Percentiles rank a stretch among this genome's conserved stretches.
Conservation (phyloP, 2,113 vertebrate species). For the Hepsetus odoe region DNA sequence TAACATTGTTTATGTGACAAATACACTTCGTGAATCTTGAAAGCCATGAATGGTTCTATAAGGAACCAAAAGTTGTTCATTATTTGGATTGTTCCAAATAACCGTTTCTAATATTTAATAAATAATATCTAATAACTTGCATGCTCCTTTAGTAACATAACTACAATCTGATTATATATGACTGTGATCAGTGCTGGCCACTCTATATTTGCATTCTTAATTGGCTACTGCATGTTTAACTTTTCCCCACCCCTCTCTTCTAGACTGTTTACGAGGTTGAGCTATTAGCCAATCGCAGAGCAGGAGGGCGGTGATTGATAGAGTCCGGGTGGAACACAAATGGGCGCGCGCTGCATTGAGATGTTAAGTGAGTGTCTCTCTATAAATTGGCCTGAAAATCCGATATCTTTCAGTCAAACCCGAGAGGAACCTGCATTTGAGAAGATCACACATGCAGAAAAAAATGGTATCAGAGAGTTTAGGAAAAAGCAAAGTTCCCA, state of each 20-base stretch:
- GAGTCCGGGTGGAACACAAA: not conserved
- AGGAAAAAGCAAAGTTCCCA: slow-evolving; percentile 58
- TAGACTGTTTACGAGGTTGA: not conserved
- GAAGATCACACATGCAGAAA: slow-evolving; percentile 39
- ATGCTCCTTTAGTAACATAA: too few relatives aligned
- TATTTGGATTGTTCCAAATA: too few relatives aligned
- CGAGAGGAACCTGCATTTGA: slow-evolving; percentile 35
- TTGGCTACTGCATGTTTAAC: slow-evolving; percentile 44
- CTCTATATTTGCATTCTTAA: too few relatives aligned
- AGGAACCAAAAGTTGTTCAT: too few relatives aligned
- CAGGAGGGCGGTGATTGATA: not conserved
- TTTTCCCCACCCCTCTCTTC: not conserved
- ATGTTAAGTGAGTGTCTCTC: slow-evolving; percentile 76
- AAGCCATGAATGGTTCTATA: too few relatives aligned
- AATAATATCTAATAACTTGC: too few relatives aligned
- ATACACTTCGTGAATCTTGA: too few relatives aligned
- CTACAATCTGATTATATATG: too few relatives aligned
- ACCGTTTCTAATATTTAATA: too few relatives aligned
- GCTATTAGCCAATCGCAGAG: not conserved
- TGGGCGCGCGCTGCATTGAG: slow-evolving; percentile 70
- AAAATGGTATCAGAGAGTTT: slow-evolving; percentile 70
- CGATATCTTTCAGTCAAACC: slow-evolving; percentile 56
- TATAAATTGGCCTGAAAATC: slow-evolving; percentile 68
- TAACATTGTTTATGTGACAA: too few relatives aligned
- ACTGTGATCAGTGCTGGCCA: too few relatives aligned